phyloP scores from a whole-genome alignment of 2,113 vertebrate genomes.

The Nothobranchius furzeri region DNA sequence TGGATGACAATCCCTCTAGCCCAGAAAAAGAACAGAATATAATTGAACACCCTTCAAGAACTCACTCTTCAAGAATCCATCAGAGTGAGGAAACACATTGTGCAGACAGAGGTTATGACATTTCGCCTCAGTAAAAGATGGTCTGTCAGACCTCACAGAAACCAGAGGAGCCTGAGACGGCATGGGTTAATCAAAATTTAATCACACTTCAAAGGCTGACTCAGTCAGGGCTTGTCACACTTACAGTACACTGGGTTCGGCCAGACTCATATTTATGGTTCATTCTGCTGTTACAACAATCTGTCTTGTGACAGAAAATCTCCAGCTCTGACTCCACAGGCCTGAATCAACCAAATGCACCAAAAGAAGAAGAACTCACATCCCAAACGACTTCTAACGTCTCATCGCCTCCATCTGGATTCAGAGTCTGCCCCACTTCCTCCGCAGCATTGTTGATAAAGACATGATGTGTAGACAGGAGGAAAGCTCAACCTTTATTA shows the following conservation, averaged over 20 bases:
- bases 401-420: constrained; percentile 41
- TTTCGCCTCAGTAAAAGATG: constrained; percentile 5
- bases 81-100: not conserved
- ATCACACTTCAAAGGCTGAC: constrained; percentile 30
- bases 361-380: constrained; percentile 19
- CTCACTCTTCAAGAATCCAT: constrained; percentile 10
- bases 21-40: not conserved
- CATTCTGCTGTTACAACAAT: constrained; percentile 27
- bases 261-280: constrained; percentile 23
- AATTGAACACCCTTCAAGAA: not conserved
- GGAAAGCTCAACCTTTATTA: too few species aligned
- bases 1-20: not conserved
- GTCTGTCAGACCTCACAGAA: constrained; percentile 14
- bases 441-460: constrained; percentile 30
- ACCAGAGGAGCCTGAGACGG: constrained; percentile 6
- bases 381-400: constrained; percentile 7
- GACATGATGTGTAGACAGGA: constrained; percentile 42
- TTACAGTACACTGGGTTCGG: not conserved
- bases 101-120: constrained; percentile 7
- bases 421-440: constrained; percentile 9
- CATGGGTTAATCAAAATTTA: constrained; percentile 38
- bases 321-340: constrained; percentile 7
- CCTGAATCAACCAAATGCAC: constrained; percentile 15
- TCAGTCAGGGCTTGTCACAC: constrained; percentile 20
- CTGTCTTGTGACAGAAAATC: constrained; percentile 13